Evolutionary conservation across 2,113 vertebrate species (phyloP), one percentile per base, ranked within the genome.

Genomic region (Larimichthys crocea): DNA sequence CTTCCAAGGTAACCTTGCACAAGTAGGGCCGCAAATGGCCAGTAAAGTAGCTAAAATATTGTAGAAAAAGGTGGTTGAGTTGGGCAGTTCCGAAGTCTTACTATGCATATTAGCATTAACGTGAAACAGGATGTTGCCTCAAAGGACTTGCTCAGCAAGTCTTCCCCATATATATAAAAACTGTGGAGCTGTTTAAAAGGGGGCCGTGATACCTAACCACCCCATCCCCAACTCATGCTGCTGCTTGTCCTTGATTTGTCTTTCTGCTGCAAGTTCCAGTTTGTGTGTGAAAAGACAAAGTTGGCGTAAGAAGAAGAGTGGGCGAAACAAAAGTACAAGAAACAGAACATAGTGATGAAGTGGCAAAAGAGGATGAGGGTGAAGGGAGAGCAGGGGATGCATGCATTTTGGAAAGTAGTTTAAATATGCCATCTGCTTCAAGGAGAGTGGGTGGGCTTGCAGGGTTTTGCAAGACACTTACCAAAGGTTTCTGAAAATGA

Each of bases 401-500:
- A 97, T 98, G 97, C 97, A 95, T 95, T 94, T 95, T 91, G 85
- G 86, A 92, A 93, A 95, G 90, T 92, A 91, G 93, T 96, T 96
- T 83, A 80, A 95, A 91, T 93, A 89, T 95, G 95, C 95, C 95
- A 95, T 97, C 95, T 97, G 97, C 95, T 95, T 92, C 74, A 92
- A 95, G 95, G 95, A 93, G 67, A 90, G 89, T 87, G 94, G 95
- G 92, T 94, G 90, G 93, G 94, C 91, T 96, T 91, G 92, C 86
- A 90, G 79, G 88, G 89, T 91, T 94, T 83, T 84, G 83, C 63
- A 86, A 91, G 86, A 92, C 95, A 99, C 98, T 99, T 99, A 99
- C 98, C 98, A 97, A 99, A 97, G 91, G 96, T 96, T 94, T 99
- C 98, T 99, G 97, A 95, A 91, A 94, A 96, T 96, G 94, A 95